Evolutionary conservation across 2,888 invertebrate genomes (phyloP).

Genomic region (Automeris io): DNA sequence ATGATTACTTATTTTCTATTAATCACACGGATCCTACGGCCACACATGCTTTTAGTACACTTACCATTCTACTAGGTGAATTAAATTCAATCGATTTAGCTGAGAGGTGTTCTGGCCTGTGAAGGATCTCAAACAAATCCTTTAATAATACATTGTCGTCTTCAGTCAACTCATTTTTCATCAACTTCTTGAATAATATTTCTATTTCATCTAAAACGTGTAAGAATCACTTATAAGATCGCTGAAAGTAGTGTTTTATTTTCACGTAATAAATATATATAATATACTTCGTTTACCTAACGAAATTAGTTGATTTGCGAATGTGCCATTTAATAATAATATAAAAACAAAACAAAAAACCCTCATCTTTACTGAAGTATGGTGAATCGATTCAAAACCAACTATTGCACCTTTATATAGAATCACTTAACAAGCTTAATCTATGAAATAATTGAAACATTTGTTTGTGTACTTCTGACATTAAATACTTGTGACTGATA

Average conservation of each 20-base stretch:
- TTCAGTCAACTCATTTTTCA: slow-evolving; percentile 34
- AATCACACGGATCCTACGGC: no score
- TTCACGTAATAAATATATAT: background rate
- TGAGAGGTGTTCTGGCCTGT: slow-evolving; percentile 31
- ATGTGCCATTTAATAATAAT: slow-evolving; percentile 29
- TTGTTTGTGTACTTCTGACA: slow-evolving; percentile 16
- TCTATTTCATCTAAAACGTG: slow-evolving; percentile 40
- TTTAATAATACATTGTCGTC: slow-evolving; percentile 35
- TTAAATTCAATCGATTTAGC: slow-evolving; percentile 20
- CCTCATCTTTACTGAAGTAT: slow-evolving; percentile 38
- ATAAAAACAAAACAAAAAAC: slow-evolving; percentile 35
- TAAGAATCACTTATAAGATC: slow-evolving; percentile 9
- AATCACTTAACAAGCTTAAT: slow-evolving; percentile 16
- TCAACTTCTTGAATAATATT: slow-evolving; percentile 39
- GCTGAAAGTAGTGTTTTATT: background rate
- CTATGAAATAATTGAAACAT: slow-evolving; percentile 26
- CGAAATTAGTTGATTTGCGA: slow-evolving; percentile 37
- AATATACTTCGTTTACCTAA: slow-evolving; percentile 35
- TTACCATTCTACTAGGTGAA: slow-evolving; percentile 37
- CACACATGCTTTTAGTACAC: no score
- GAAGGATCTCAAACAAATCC: slow-evolving; percentile 44
- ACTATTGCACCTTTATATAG: slow-evolving; percentile 31
- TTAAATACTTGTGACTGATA: slow-evolving; percentile 17
- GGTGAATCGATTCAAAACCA: slow-evolving; percentile 28
- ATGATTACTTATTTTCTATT: no score